Conservation (phyloP, 2,113 vertebrate genomes). For the Actenoides hombroni region DNA sequence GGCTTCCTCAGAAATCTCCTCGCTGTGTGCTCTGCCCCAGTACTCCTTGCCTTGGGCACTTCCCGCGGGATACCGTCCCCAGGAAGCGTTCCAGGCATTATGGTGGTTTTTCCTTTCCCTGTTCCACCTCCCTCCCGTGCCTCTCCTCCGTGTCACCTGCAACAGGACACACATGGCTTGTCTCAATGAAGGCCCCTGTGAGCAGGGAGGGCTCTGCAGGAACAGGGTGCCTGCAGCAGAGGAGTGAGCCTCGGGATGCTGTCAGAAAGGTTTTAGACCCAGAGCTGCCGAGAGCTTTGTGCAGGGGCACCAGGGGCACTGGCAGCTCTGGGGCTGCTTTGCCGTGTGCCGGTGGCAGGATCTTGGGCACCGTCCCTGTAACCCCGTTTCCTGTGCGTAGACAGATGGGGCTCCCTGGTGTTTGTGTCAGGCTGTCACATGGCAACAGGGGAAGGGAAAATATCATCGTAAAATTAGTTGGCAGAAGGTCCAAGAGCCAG, state of each 20-base stretch:
- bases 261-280: neutral
- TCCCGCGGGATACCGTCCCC: neutral
- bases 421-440: neutral
- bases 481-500: neutral
- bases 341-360: neutral
- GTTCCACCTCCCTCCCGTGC: neutral
- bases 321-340: neutral
- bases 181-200: neutral
- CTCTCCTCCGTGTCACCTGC: rapidly evolving
- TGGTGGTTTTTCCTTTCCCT: neutral
- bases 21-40: neutral
- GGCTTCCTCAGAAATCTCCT: neutral
- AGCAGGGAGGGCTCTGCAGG: neutral
- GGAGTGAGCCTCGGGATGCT: neutral
- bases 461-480: neutral
- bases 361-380: rapidly evolving
- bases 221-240: neutral
- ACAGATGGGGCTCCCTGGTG: neutral
- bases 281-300: neutral
- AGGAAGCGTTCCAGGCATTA: neutral
- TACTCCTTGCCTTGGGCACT: neutral
- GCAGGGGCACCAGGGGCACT: neutral
- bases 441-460: neutral
- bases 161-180: neutral
- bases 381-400: neutral